Conservation (phyloP, 2,113 vertebrate genomes). For the Sorex fumeus region DNA sequence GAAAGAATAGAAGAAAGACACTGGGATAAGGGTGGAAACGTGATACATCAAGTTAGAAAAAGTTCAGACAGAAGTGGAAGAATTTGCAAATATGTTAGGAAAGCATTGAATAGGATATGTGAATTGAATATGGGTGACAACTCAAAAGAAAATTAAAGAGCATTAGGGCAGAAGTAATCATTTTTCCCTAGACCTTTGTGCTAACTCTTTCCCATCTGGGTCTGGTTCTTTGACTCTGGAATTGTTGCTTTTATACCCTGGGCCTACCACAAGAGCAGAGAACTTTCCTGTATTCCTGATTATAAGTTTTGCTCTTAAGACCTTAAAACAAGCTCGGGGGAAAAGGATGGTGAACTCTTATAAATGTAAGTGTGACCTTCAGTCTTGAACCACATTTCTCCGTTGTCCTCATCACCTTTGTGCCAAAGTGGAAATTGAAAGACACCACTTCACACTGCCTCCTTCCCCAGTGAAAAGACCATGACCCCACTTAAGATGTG, state of each 20-base stretch:
- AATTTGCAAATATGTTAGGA: neutral
- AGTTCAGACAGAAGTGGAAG: neutral
- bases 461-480: neutral
- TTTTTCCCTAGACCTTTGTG: neutral
- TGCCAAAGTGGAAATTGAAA: neutral
- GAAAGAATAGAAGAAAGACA: neutral
- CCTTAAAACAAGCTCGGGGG: neutral
- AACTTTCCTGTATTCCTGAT: neutral
- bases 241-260: neutral
- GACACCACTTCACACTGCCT: neutral
- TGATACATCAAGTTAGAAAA: neutral
- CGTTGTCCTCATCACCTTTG: neutral
- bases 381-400: neutral
- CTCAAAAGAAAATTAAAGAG: neutral
- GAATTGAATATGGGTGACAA: accelerated
- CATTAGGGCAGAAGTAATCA: accelerated
- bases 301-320: neutral
- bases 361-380: neutral
- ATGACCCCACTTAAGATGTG: neutral
- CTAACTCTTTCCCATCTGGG: neutral
- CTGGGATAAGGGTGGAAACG: neutral
- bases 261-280: neutral
- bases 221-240: neutral
- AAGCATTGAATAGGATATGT: accelerated
- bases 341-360: neutral